Base-by-base conservation (phyloP, 1,140 invertebrate species). In the Solen grandis region DNA sequence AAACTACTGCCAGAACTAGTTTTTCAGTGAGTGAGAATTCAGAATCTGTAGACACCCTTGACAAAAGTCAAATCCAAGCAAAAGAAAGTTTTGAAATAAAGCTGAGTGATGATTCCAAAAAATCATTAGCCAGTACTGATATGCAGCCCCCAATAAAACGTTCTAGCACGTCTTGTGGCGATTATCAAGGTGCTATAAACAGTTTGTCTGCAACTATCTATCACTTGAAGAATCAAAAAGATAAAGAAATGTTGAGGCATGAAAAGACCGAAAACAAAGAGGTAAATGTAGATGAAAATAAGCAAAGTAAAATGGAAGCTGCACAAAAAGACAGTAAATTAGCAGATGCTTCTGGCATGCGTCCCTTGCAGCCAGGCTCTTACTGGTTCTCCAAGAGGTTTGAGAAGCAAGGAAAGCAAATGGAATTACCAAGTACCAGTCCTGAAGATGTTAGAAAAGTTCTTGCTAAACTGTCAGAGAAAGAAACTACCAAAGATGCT, bases 371-470 rank as follows among this genome's bases (percentile, higher is more conserved):
- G 54, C 75, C 75, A 38, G 75, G 75, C 5, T 78, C 75, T 0
- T 78, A 78, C 36, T 78, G 75, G 75, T 78, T 66, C 29, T 78
- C 75, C 2, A 77, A 77, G 33, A 38, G 68, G n/a, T 66, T 77
- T 31, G 25, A 19, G 5, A 55, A 54, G 52, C 22, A 33, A 22
- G n/a, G 27, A 16, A 59, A 50, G 5, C 5, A 16, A n/a, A 33
- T 60, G 29, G 75, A 78, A 19, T 60, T 78, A 35, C 75, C 75
- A 13, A 57, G 46, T n/a, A 57, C 65, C 35, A 78, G 75, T 50
- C 62, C 63, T 41, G 63, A 78, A 19, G 75, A 78, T 27, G 75
- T 78, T 5, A 38, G 75, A 41, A 69, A 78, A 69, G 75, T 69
- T 29, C 33, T 78, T n/a, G 75, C 75, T 59, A 36, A 35, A 0